phyloP scores from a whole-genome alignment of 2,113 vertebrate genomes.

The Oreochromis tanganicae region DNA sequence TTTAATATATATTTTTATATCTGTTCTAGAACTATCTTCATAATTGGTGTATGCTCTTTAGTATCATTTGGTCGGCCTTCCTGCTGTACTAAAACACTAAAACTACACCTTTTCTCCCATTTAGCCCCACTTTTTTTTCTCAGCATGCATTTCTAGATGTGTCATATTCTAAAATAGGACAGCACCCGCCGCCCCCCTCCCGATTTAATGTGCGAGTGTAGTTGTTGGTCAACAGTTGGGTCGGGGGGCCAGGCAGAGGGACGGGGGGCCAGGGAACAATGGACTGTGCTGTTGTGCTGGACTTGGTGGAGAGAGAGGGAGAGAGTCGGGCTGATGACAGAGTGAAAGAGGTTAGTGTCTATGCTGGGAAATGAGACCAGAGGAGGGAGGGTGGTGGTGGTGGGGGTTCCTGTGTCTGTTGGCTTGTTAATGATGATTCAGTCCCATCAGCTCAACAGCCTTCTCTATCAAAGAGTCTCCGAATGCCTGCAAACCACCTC shows the following conservation, averaged over 20 bases:
- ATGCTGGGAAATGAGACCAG: slow-evolving; percentile 68
- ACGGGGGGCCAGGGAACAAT: slow-evolving; percentile 84
- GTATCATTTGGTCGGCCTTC: fast-evolving
- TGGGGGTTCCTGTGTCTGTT: slow-evolving; percentile 57
- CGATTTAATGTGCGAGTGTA: slow-evolving; percentile 56
- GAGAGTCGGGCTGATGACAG: slow-evolving; percentile 55
- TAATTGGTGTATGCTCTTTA: neutral
- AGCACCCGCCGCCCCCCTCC: slow-evolving; percentile 31
- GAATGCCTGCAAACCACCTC: slow-evolving; percentile 6
- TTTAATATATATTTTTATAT: neutral
- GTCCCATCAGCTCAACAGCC: slow-evolving; percentile 66
- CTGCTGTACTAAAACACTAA: neutral
- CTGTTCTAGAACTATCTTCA: neutral
- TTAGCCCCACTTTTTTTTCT: neutral
- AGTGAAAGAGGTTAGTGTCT: slow-evolving; percentile 72
- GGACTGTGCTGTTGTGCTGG: slow-evolving; percentile 80
- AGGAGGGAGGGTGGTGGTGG: neutral
- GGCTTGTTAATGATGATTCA: slow-evolving; percentile 71
- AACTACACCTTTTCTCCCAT: neutral
- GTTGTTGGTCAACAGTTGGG: slow-evolving; percentile 74
- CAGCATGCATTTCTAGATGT: slow-evolving; percentile 60
- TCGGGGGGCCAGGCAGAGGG: slow-evolving; percentile 53
- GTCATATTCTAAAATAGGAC: slow-evolving; percentile 87
- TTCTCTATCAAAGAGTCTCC: slow-evolving; percentile 46
- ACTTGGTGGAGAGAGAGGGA: slow-evolving; percentile 39